Evolutionary conservation across 2,113 vertebrate species (phyloP).

Genomic region (Tursiops truncatus): DNA sequence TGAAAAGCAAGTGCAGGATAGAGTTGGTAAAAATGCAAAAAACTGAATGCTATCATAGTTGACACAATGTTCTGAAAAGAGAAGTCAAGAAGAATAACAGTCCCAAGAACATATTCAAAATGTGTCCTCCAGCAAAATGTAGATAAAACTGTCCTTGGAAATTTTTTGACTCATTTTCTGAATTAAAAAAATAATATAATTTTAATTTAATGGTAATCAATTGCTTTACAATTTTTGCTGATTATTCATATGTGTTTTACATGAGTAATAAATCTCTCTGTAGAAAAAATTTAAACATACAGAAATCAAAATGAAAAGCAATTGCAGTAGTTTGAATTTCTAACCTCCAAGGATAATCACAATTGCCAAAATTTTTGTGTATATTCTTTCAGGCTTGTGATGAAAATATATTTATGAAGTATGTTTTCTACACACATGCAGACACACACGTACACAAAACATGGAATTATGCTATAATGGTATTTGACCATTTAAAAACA

Average conservation of each 20-base stretch:
- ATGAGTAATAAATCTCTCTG: not conserved
- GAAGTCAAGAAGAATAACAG: not conserved
- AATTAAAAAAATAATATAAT: not conserved
- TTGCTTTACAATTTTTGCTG: not conserved
- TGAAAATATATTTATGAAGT: not conserved
- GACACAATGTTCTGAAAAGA: not conserved
- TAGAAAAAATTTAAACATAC: not conserved
- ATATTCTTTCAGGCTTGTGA: not conserved
- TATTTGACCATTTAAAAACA: not conserved
- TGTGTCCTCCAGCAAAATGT: not conserved
- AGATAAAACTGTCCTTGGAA: not conserved
- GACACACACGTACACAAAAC: not conserved
- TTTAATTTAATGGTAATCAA: not conserved
- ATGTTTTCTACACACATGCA: not conserved
- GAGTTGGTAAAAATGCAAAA: conserved; percentile 7
- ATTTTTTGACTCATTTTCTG: not conserved
- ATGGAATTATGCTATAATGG: not conserved
- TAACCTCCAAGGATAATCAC: not conserved
- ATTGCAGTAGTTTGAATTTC: not conserved
- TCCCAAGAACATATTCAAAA: not conserved
- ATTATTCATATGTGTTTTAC: not conserved
- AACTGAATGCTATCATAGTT: not conserved
- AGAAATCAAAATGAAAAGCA: not conserved
- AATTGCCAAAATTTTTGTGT: not conserved
- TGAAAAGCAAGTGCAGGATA: not conserved